Evolutionary conservation across 2,888 invertebrate genomes (phyloP).

Genomic region (Anticlea derivata): DNA sequence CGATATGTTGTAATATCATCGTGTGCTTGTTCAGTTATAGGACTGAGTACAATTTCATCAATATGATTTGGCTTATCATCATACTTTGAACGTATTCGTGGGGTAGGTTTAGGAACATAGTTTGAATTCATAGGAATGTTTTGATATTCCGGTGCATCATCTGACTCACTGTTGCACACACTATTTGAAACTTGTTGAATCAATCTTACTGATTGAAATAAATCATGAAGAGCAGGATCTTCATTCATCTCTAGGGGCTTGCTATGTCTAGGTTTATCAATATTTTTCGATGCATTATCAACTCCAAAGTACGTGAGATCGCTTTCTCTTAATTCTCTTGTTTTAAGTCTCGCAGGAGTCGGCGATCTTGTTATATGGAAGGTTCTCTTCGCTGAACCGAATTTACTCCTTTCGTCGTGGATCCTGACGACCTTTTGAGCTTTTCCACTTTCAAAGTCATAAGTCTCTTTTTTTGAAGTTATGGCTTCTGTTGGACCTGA

Average conservation of each 20-base stretch:
- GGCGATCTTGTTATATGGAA: constrained; percentile 54
- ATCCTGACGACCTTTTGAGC: constrained; percentile 33
- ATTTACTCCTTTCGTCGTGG: constrained; percentile 30
- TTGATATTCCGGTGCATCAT: constrained; percentile 70
- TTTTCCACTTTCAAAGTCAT: constrained; percentile 27
- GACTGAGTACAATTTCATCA: constrained; percentile 53
- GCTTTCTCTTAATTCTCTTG: constrained; percentile 82
- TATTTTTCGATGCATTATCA: constrained; percentile 39
- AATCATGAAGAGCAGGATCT: constrained; percentile 52
- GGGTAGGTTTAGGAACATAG: constrained; percentile 63
- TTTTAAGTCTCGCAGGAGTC: constrained; percentile 53
- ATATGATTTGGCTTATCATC: constrained; percentile 49
- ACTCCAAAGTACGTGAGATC: constrained; percentile 85
- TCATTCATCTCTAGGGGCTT: constrained; percentile 37
- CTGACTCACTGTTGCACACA: constrained; percentile 73
- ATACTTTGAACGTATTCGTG: constrained; percentile 62
- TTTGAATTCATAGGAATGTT: constrained; percentile 61
- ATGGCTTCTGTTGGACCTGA: constrained; percentile 38
- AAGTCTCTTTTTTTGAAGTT: constrained; percentile 22
- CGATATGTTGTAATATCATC: constrained; percentile 41
- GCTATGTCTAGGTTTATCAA: constrained; percentile 31
- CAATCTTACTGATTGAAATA: constrained; percentile 71
- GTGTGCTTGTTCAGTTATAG: constrained; percentile 59
- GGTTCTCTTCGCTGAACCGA: constrained; percentile 41
- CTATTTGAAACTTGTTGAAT: constrained; percentile 71